Evolutionary conservation across 2,113 vertebrate genomes (phyloP).

Genomic region (Buteo buteo): DNA sequence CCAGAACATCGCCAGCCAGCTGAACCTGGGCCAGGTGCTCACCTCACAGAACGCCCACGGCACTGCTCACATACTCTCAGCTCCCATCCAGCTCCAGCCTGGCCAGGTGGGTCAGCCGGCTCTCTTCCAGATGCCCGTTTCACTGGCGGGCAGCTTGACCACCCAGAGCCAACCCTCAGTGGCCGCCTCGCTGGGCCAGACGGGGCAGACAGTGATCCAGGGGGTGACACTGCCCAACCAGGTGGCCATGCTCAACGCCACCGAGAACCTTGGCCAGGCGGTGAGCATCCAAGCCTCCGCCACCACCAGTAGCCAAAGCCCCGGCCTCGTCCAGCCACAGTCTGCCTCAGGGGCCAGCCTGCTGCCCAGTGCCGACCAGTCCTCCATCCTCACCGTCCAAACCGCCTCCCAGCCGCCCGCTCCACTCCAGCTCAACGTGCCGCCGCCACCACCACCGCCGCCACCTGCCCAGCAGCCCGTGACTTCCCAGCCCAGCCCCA

Average conservation of each 20-base stretch:
- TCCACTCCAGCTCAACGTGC: conserved; percentile 52
- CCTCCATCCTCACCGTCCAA: conserved; percentile 80
- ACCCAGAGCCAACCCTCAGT: conserved; percentile 74
- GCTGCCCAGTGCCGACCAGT: conserved; percentile 64
- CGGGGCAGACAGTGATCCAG: conserved; percentile 85
- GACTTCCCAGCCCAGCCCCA: conserved; percentile 75
- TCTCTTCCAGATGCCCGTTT: conserved; percentile 94
- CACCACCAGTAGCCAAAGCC: conserved; percentile 60
- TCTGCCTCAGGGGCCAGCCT: conserved; percentile 46
- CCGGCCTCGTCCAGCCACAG: conserved; percentile 67
- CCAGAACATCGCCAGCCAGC: conserved; percentile 78
- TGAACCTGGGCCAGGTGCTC: conserved; percentile 87
- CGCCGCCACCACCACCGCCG: not conserved
- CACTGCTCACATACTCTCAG: conserved; percentile 89
- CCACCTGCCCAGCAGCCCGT: conserved; percentile 52
- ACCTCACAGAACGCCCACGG: conserved; percentile 85
- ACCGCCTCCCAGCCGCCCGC: not conserved
- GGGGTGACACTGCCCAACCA: conserved; percentile 87
- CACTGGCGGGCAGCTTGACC: conserved; percentile 72
- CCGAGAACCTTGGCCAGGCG: conserved; percentile 78
- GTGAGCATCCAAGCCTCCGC: conserved; percentile 80
- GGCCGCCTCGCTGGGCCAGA: conserved; percentile 26
- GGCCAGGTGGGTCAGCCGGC: conserved; percentile 87
- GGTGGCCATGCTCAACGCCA: conserved; percentile 84
- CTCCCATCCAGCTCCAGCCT: conserved; percentile 84